Evolutionary conservation across 2,888 invertebrate genomes (phyloP).

Genomic region (Sepiola atlantica): DNA sequence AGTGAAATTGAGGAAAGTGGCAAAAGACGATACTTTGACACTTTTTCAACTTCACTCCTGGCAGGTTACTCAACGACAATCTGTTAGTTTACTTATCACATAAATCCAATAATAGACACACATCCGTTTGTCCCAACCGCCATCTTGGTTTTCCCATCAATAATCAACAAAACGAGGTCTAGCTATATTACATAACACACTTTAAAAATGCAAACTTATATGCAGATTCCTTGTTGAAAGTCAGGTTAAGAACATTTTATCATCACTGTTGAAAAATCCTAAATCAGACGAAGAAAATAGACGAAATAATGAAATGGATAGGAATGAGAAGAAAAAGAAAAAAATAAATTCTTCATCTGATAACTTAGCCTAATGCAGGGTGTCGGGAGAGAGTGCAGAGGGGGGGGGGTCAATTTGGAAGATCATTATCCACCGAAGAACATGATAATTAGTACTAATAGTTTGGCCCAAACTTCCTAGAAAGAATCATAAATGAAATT

Average conservation of each 20-base stretch:
- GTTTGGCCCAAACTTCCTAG: background rate
- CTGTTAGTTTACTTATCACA: no score
- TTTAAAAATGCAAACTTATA: background rate
- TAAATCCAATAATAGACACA: no score
- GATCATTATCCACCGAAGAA: background rate
- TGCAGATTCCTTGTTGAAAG: background rate
- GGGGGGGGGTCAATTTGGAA: background rate
- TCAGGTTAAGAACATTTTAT: background rate
- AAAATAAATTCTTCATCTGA: background rate
- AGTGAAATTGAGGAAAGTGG: no score
- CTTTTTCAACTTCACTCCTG: no score
- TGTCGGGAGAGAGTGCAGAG: background rate
- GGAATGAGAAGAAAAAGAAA: background rate
- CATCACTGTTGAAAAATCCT: background rate
- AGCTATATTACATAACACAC: no score
- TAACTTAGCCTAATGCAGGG: background rate
- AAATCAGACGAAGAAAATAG: background rate
- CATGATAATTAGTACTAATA: background rate
- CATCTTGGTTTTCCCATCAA: no score
- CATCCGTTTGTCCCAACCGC: no score
- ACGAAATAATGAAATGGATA: background rate
- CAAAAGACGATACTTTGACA: no score
- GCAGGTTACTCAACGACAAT: no score
- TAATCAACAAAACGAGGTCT: no score
- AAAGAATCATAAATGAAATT: background rate